phyloP scores from a whole-genome alignment of 2,888 invertebrate species.

The Drosophila flavopinicola region DNA sequence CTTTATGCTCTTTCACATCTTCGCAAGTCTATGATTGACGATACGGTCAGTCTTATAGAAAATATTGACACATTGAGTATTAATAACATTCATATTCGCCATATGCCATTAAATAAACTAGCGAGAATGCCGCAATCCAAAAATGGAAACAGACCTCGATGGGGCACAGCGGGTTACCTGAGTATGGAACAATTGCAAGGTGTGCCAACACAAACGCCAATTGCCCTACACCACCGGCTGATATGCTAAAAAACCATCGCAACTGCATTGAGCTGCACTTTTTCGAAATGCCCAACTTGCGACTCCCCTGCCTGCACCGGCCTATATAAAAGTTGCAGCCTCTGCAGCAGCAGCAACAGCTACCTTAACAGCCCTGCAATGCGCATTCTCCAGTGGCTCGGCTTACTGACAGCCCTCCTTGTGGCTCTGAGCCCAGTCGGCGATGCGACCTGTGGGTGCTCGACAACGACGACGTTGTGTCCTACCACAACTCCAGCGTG shows the following conservation, averaged over 20 bases:
- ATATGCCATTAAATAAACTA: constrained; percentile 38
- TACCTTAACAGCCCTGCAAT: constrained; percentile 13
- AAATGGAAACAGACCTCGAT: constrained; percentile 37
- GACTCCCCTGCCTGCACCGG: not conserved
- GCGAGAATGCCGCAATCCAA: constrained; percentile 10
- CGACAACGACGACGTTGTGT: not conserved
- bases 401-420: constrained; percentile 2
- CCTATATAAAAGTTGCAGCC: constrained; percentile 27
- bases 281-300: constrained; percentile 1
- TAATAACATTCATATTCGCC: constrained; percentile 5
- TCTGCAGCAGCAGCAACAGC: constrained; percentile 1
- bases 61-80: not conserved
- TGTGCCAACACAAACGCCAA: not conserved
- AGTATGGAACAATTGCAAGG: not conserved
- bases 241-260: not conserved
- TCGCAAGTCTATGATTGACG: no score
- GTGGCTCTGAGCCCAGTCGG: constrained; percentile 2
- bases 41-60: not conserved
- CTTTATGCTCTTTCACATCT: not conserved
- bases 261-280: not conserved
- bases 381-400: constrained; percentile 11
- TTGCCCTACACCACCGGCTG: constrained; percentile 11
- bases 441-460: not conserved
- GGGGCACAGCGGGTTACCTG: constrained; percentile 20
- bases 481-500: not conserved